A percentile compares a stretch with the other conserved stretches of the same genome.
phyloP scores from a whole-genome alignment of 2,888 invertebrate genomes.

The Holacanthella duospinosa region DNA sequence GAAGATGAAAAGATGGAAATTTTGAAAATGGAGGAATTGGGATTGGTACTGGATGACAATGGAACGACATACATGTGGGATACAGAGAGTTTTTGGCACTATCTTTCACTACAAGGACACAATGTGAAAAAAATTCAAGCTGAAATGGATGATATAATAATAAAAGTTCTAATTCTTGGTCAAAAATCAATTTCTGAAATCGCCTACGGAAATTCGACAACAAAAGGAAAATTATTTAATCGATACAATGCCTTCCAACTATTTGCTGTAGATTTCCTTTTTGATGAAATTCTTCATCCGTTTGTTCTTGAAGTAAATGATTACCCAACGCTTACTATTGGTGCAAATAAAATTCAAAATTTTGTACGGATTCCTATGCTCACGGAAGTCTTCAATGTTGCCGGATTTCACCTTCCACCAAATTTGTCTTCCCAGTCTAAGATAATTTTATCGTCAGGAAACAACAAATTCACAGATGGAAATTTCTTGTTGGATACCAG shows the following conservation, averaged over 20 bases:
- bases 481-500: neutral
- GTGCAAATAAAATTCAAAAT: neutral
- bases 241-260: neutral
- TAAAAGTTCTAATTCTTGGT: neutral
- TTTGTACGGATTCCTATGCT: conserved; percentile 54
- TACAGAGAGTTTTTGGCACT: neutral
- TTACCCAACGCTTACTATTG: neutral
- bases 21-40: neutral
- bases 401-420: conserved; percentile 73
- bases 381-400: conserved; percentile 78
- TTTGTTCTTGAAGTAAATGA: neutral
- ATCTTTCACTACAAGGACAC: neutral
- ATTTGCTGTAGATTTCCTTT: neutral
- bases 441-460: conserved; percentile 11
- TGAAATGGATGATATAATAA: neutral
- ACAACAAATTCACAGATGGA: neutral
- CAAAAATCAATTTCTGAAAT: neutral
- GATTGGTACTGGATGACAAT: neutral
- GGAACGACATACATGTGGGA: neutral
- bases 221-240: neutral
- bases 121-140: neutral
- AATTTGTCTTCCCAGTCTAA: conserved; percentile 26
- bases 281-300: neutral
- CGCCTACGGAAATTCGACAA: no score
- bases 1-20: no score